A percentile compares a stretch with the other conserved stretches of the same genome.
Conservation (phyloP, 1,140 invertebrate genomes). For the Acromyrmex charruanus region DNA sequence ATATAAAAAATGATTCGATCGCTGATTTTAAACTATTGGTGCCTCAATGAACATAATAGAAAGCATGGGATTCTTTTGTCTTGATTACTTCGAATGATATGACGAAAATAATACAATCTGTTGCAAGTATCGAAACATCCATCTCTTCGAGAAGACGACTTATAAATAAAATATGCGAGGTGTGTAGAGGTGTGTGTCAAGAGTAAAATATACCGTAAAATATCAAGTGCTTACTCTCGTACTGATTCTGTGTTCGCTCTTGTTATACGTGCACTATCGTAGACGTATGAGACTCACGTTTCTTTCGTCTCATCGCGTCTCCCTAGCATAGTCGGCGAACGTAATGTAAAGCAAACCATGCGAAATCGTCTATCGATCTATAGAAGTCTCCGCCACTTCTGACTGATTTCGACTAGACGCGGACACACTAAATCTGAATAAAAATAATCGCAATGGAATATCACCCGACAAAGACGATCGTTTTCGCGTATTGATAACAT, state of each 20-base stretch:
- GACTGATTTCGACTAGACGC: slow-evolving; percentile 68
- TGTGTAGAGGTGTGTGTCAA: slow-evolving; percentile 38
- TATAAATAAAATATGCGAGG: slow-evolving; percentile 76
- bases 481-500: slow-evolving; percentile 47
- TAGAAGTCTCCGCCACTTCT: slow-evolving; percentile 62
- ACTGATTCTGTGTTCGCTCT: slow-evolving; percentile 54
- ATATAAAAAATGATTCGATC: slow-evolving; percentile 27
- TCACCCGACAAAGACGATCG: slow-evolving; percentile 45
- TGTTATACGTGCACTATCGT: slow-evolving; percentile 60
- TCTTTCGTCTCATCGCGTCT: slow-evolving; percentile 55
- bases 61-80: slow-evolving; percentile 23
- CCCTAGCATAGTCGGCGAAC: slow-evolving; percentile 67
- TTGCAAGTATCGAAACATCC: slow-evolving; percentile 48
- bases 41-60: background rate
- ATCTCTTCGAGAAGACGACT: slow-evolving; percentile 41
- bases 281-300: slow-evolving; percentile 56
- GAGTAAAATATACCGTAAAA: slow-evolving; percentile 60
- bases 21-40: slow-evolving; percentile 36
- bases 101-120: slow-evolving; percentile 29
- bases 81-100: slow-evolving; percentile 36
- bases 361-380: slow-evolving; percentile 60
- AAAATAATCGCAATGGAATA: slow-evolving; percentile 62
- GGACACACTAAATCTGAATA: slow-evolving; percentile 55
- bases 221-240: slow-evolving; percentile 57
- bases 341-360: slow-evolving; percentile 48